A percentile compares a stretch with the other conserved stretches of the same genome.
Evolutionary conservation across 2,113 vertebrate genomes (phyloP).

Genomic region (Shinisaurus crocodilurus): DNA sequence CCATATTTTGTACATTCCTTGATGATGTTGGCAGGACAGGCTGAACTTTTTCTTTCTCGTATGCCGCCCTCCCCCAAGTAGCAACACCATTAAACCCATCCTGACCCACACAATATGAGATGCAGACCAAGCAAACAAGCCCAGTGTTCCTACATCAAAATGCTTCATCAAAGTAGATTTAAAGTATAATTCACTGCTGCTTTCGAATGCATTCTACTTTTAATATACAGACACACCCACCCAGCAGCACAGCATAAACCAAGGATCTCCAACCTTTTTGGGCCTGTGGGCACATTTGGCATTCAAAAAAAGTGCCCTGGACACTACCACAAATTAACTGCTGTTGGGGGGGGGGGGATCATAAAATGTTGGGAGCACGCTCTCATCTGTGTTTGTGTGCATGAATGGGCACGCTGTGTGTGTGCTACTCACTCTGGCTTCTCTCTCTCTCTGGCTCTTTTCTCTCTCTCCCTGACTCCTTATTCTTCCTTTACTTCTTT

Average conservation of each 20-base stretch:
- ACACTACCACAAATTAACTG: too few relatives aligned
- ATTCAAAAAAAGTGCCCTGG: too few relatives aligned
- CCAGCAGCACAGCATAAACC: background rate
- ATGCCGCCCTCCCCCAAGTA: background rate
- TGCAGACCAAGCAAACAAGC: background rate
- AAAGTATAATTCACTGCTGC: background rate
- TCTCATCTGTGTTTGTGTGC: too few relatives aligned
- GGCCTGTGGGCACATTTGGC: too few relatives aligned
- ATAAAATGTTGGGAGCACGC: too few relatives aligned
- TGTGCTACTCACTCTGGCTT: background rate
- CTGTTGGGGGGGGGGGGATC: too few relatives aligned
- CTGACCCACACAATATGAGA: background rate
- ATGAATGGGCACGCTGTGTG: too few relatives aligned
- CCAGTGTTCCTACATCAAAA: background rate
- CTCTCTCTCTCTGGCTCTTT: too few relatives aligned
- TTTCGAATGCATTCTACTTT: background rate
- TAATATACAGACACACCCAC: background rate
- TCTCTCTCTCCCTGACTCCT: too few relatives aligned
- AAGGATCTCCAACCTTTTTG: too few relatives aligned
- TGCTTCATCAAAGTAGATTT: background rate
- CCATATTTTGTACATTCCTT: background rate
- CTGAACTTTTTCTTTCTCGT: background rate
- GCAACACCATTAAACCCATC: background rate
- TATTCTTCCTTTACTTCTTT: too few relatives aligned
- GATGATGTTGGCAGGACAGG: background rate